Conservation (phyloP, 2,888 invertebrate species). For the Ectemnius cavifrons region DNA sequence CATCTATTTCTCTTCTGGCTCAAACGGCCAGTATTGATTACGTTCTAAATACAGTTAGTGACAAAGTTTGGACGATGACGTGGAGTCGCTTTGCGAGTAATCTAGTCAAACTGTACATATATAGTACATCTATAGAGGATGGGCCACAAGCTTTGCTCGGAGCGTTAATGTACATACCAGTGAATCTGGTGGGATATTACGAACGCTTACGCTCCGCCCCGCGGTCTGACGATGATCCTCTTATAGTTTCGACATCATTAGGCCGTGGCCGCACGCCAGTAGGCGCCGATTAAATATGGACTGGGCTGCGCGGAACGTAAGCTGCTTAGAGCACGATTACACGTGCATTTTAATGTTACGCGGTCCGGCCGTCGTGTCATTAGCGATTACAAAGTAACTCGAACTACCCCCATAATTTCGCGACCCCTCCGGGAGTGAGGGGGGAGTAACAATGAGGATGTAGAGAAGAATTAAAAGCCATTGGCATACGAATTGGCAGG, state of each 20-base stretch:
- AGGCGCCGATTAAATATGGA: constrained; percentile 60
- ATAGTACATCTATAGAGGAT: too few species aligned
- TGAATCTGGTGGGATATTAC: constrained; percentile 52
- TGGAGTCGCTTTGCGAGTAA: too few species aligned
- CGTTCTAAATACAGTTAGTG: too few species aligned
- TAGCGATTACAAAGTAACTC: constrained; percentile 56
- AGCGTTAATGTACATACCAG: constrained; percentile 35
- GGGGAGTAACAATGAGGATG: not conserved
- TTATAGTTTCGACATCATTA: constrained; percentile 69
- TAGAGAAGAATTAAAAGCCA: not conserved
- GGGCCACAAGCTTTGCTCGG: not conserved
- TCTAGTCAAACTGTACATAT: too few species aligned
- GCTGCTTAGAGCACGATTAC: constrained; percentile 58
- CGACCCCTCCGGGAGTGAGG: not conserved
- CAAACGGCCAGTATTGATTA: too few species aligned
- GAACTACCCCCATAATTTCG: constrained; percentile 22
- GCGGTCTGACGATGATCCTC: constrained; percentile 63
- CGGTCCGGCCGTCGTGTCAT: constrained; percentile 49
- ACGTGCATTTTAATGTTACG: constrained; percentile 58
- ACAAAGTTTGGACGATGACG: too few species aligned
- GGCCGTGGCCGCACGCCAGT: constrained; percentile 51
- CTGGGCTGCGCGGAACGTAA: constrained; percentile 50
- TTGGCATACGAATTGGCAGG: too few species aligned
- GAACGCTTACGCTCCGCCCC: constrained; percentile 46
- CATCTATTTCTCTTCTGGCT: too few species aligned